Evolutionary conservation across 2,888 invertebrate genomes (phyloP).

Genomic region (Macropis europaea): DNA sequence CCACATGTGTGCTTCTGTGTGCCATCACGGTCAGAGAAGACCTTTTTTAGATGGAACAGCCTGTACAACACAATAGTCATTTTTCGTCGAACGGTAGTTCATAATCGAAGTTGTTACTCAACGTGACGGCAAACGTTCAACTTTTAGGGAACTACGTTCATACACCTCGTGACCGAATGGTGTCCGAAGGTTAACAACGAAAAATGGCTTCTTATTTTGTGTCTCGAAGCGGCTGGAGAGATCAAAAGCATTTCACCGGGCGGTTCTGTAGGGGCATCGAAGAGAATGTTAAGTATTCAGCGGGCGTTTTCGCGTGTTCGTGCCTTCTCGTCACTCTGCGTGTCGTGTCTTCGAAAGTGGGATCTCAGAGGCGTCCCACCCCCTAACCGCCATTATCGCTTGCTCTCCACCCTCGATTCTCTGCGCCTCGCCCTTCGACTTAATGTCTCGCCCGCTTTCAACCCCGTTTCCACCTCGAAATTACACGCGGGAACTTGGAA

Average conservation of each 20-base stretch:
- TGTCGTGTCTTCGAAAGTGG: slow-evolving; percentile 64
- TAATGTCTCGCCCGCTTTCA: slow-evolving; percentile 35
- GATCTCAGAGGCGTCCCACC: slow-evolving; percentile 47
- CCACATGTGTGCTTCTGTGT: no score
- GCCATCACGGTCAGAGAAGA: no score
- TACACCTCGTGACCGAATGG: background rate
- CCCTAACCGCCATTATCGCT: slow-evolving; percentile 65
- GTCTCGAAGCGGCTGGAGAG: background rate
- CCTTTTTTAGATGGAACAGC: no score
- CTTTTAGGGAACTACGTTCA: background rate
- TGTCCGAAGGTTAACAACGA: slow-evolving; percentile 2
- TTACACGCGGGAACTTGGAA: slow-evolving; percentile 22
- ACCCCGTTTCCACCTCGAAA: slow-evolving; percentile 6
- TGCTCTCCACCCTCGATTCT: slow-evolving; percentile 20
- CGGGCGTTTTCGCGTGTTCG: slow-evolving; percentile 68
- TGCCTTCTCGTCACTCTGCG: slow-evolving; percentile 63
- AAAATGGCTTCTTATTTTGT: slow-evolving; percentile 38
- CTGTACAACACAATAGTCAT: no score
- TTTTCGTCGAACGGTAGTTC: no score
- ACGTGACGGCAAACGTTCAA: slow-evolving; percentile 12
- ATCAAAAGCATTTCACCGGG: slow-evolving; percentile 21
- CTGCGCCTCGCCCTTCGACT: slow-evolving; percentile 21
- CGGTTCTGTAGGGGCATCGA: slow-evolving; percentile 24
- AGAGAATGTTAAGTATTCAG: slow-evolving; percentile 67
- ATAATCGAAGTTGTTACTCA: slow-evolving; percentile 14